These are phyloP conservation scores for Rhyacichthys aspro DNA, from an alignment of 2,797 vertebrate genomes.

Conservation along the genomic window DNA sequence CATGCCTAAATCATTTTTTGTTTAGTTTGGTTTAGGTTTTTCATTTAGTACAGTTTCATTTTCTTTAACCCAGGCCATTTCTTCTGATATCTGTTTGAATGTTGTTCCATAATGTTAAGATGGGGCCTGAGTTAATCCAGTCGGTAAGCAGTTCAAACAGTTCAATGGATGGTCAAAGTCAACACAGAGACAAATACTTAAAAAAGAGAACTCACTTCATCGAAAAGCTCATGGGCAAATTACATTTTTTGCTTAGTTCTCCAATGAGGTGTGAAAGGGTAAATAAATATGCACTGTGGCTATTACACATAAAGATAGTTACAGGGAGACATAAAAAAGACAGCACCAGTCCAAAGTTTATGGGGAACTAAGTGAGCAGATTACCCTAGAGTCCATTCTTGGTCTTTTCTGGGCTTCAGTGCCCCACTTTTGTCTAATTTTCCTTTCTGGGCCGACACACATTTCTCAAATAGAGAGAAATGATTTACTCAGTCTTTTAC, in stretches of 20 bases:
- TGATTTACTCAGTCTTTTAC: constrained; percentile 48
- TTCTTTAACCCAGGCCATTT: constrained; percentile 13
- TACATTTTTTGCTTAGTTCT: constrained; percentile 11
- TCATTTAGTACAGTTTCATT: constrained; percentile 17
- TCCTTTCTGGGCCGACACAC: constrained; percentile 69
- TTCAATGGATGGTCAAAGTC: constrained; percentile 62
- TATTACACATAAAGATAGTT: too few relatives aligned
- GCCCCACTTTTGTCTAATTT: constrained; percentile 72
- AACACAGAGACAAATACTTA: constrained; percentile 47
- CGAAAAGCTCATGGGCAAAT: constrained; percentile 40
- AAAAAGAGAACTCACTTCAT: constrained; percentile 29
- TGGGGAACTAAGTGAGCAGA: constrained; percentile 42
- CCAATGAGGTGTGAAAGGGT: too few relatives aligned
- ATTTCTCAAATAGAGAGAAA: constrained; percentile 57
- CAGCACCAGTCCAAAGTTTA: background rate
- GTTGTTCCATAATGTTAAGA: constrained; percentile 49
- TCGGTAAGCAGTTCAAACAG: constrained; percentile 55
- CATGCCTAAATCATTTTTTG: constrained; percentile 3
- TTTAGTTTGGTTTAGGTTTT: constrained; percentile 22
- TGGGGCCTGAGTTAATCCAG: constrained; percentile 56
- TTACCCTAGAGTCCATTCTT: constrained; percentile 59
- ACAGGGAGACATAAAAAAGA: constrained; percentile 12
- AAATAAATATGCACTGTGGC: constrained; percentile 12
- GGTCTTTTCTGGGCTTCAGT: constrained; percentile 63
- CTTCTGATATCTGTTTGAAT: constrained; percentile 44